Evolutionary conservation across 2,113 vertebrate genomes (phyloP).

Genomic region (Marmota monax): DNA sequence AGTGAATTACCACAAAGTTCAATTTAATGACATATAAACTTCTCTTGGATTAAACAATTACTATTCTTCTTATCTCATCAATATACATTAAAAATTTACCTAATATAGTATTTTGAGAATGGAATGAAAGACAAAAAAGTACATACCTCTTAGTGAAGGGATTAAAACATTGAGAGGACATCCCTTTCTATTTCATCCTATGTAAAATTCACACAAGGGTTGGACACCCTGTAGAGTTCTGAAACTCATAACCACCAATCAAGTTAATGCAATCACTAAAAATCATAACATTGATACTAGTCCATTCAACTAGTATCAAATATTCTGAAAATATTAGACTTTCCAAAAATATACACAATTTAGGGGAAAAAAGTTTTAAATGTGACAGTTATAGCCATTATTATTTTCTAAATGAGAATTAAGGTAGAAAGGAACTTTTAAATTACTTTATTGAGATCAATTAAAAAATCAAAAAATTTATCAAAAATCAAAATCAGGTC

Average conservation of each 20-base stretch:
- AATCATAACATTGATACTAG: not conserved
- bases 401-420: conserved; percentile 8
- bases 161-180: not conserved
- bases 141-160: not conserved
- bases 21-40: not conserved
- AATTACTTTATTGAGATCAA: conserved; percentile 30
- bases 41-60: conserved; percentile 61
- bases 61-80: not conserved
- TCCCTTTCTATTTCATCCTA: not conserved
- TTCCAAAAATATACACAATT: not conserved
- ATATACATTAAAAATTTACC: conserved; percentile 15
- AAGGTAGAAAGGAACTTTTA: conserved; percentile 14
- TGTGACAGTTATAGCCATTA: not conserved
- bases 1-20: conserved; percentile 55
- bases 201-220: not conserved
- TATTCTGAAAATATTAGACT: not conserved
- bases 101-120: conserved; percentile 52
- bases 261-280: not conserved
- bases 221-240: not conserved
- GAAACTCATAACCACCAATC: not conserved
- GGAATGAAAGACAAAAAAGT: conserved; percentile 40
- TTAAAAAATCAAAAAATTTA: conserved; percentile 24
- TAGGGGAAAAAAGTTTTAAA: not conserved
- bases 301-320: not conserved
- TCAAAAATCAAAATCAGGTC: conserved; percentile 44